Evolutionary conservation across 1,140 invertebrate species (phyloP).

Genomic region (Halesus radiatus): DNA sequence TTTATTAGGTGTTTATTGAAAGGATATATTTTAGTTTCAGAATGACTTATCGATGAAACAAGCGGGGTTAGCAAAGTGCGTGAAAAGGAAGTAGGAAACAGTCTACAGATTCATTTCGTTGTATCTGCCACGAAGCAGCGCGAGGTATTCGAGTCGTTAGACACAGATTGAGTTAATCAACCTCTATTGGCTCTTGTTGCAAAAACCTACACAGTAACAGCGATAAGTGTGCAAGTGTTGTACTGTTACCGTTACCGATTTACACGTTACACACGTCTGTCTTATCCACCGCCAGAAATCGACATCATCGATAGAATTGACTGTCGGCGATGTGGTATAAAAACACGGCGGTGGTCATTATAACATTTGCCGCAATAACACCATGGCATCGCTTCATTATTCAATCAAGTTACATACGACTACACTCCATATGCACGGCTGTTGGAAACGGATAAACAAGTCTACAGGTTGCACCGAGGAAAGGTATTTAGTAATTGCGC

Average conservation of each 20-base stretch:
- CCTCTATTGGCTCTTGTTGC: conserved; percentile 29
- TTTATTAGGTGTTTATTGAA: too few relatives aligned
- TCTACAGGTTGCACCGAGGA: too few relatives aligned
- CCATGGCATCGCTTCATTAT: conserved; percentile 10
- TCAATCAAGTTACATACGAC: not conserved
- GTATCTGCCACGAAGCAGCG: not conserved
- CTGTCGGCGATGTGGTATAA: not conserved
- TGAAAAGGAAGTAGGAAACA: too few relatives aligned
- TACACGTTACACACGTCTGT: too few relatives aligned
- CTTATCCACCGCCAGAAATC: not conserved
- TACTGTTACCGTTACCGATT: too few relatives aligned
- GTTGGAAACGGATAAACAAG: not conserved
- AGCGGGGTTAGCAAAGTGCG: too few relatives aligned
- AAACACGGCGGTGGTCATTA: not conserved
- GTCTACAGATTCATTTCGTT: too few relatives aligned
- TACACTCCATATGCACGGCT: too few relatives aligned
- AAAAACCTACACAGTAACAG: conserved; percentile 1
- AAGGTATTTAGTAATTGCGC: too few relatives aligned
- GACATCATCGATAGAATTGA: not conserved
- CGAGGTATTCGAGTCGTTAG: not conserved
- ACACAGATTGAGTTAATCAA: conserved; percentile 21
- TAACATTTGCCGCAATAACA: conserved; percentile 1
- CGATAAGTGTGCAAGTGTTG: not conserved
- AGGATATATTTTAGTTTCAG: too few relatives aligned
- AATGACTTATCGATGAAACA: too few relatives aligned